These are phyloP conservation scores for Muschampia staudingeri DNA, from an alignment of 2,888 invertebrate species.

Conservation along the genomic window DNA sequence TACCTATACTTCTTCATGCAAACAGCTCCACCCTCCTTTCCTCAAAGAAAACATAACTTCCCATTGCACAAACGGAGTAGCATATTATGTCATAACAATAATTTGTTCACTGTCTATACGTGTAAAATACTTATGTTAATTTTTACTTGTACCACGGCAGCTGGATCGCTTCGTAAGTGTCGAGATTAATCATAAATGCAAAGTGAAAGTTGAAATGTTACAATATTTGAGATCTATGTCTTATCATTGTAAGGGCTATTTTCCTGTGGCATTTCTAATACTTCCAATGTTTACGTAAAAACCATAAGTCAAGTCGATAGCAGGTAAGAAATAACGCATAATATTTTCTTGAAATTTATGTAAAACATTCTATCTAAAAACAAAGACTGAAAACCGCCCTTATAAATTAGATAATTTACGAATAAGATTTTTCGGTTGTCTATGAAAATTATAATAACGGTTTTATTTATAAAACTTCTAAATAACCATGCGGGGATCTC, in stretches of 20 bases:
- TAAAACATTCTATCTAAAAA: constrained; percentile 1
- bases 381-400: neutral
- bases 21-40: too few relatives aligned
- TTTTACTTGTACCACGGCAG: constrained; percentile 25
- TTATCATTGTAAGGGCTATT: neutral
- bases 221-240: neutral
- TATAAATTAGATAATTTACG: neutral
- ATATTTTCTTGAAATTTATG: constrained; percentile 18
- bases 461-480: constrained; percentile 3
- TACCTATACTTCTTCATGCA: too few relatives aligned
- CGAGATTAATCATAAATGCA: constrained; percentile 30
- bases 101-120: constrained; percentile 27
- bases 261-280: neutral
- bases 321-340: constrained; percentile 10
- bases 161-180: constrained; percentile 17
- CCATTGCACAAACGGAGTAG: neutral
- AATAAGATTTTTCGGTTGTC: neutral
- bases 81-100: constrained; percentile 22
- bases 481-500: too few relatives aligned
- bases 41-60: neutral
- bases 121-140: constrained; percentile 33
- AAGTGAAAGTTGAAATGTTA: constrained; percentile 24
- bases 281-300: constrained; percentile 9
- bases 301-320: constrained; percentile 6
- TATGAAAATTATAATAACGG: neutral